These are phyloP conservation scores for Fragum fragum DNA, from an alignment of 2,888 invertebrate species.

Conservation along the genomic window DNA sequence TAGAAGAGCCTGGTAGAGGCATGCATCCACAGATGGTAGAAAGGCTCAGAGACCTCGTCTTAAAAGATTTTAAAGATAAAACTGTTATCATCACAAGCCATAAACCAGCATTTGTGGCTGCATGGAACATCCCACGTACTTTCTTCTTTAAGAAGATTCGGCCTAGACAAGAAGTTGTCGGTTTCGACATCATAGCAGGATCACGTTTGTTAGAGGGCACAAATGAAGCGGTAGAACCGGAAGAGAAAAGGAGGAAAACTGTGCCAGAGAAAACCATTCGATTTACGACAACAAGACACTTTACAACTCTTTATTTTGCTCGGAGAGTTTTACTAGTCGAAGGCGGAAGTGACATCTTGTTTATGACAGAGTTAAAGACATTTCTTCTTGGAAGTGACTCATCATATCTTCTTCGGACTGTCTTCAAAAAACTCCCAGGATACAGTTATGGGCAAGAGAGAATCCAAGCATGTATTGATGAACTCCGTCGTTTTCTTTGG, in stretches of 20 bases:
- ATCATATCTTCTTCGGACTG: background rate
- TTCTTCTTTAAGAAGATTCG: constrained; percentile 21
- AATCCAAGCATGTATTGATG: background rate
- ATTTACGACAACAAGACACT: constrained; percentile 16
- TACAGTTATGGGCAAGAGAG: background rate
- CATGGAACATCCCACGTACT: constrained; percentile 16
- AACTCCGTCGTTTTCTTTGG: constrained; percentile 7
- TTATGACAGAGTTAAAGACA: constrained; percentile 17
- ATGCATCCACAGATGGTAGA: constrained; percentile 64
- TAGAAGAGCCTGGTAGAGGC: constrained; percentile 55
- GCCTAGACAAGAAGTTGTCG: background rate
- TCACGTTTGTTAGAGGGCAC: background rate
- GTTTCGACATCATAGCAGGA: background rate
- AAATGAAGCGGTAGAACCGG: background rate
- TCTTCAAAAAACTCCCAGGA: background rate
- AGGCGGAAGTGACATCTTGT: background rate
- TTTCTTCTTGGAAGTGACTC: background rate
- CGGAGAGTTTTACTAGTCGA: constrained; percentile 10
- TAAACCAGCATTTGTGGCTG: constrained; percentile 18
- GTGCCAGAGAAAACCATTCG: background rate
- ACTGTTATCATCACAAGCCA: constrained; percentile 13
- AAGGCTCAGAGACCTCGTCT: constrained; percentile 33
- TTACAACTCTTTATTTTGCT: constrained; percentile 20
- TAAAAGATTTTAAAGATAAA: background rate
- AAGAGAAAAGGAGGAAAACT: background rate